phyloP scores from a whole-genome alignment of 2,797 vertebrate genomes.

The Amblyraja radiata region DNA sequence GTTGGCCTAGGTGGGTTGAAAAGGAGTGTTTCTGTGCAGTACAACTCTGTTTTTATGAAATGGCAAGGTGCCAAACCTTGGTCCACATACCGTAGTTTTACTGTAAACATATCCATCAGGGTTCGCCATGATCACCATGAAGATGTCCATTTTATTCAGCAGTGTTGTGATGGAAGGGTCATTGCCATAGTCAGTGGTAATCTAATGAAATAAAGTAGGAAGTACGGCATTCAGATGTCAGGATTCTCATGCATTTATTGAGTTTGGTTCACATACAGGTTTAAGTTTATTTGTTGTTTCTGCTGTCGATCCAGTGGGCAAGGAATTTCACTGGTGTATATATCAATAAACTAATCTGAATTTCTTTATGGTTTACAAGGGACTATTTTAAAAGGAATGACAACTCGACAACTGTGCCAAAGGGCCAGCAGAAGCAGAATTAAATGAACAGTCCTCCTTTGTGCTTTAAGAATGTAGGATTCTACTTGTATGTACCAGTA shows the following conservation, averaged over 20 bases:
- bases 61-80: neutral
- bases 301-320: neutral
- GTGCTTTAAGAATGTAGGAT: too few species aligned
- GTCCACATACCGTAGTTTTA: constrained; percentile 54
- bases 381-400: neutral
- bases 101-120: constrained; percentile 64
- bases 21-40: too few species aligned
- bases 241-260: neutral
- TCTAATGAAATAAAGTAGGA: constrained; percentile 44
- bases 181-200: constrained; percentile 48
- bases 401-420: neutral
- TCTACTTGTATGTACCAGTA: neutral
- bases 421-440: neutral
- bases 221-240: neutral
- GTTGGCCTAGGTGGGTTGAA: too few species aligned
- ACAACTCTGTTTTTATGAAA: too few species aligned
- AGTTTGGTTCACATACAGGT: neutral
- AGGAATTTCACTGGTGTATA: too few species aligned
- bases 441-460: too few species aligned
- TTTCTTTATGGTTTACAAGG: neutral
- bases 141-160: constrained; percentile 59
- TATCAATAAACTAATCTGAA: too few species aligned
- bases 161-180: constrained; percentile 48
- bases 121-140: constrained; percentile 59
- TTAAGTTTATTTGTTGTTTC: neutral